Evolutionary conservation across 2,797 vertebrate genomes (phyloP).

Genomic region (Enteromius argenteus): DNA sequence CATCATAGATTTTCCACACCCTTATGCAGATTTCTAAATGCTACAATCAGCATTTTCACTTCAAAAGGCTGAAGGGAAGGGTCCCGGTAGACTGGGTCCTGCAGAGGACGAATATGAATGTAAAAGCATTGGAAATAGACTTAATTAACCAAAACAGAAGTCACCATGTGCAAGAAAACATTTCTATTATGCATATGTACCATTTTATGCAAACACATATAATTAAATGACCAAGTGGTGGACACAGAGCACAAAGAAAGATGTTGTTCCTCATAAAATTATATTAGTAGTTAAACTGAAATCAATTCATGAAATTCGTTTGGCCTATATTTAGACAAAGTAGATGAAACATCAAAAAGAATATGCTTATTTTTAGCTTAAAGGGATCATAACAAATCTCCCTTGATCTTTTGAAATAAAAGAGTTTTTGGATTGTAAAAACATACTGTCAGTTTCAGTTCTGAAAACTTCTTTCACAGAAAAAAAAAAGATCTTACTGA

Average conservation of each 20-base stretch:
- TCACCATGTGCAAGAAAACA: neutral
- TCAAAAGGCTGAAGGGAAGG: conserved; percentile 33
- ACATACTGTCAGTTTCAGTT: neutral
- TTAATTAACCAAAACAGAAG: conserved; percentile 30
- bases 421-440: neutral
- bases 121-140: conserved; percentile 1
- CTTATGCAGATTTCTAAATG: conserved; percentile 37
- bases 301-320: neutral
- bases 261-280: neutral
- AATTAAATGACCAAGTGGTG: conserved; percentile 5
- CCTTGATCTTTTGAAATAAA: conserved; percentile 7
- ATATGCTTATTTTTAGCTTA: conserved; percentile 1
- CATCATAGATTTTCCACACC: conserved; percentile 28
- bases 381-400: neutral
- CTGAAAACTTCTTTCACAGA: neutral
- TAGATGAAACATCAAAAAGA: conserved; percentile 11
- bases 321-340: conserved; percentile 7
- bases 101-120: conserved; percentile 37
- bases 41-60: conserved; percentile 52
- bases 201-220: neutral
- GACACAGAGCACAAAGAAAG: neutral
- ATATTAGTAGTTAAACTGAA: neutral
- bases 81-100: conserved; percentile 37
- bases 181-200: conserved; percentile 2
- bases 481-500: neutral